phyloP scores from a whole-genome alignment of 2,888 invertebrate genomes.

The Zygaena filipendulae region DNA sequence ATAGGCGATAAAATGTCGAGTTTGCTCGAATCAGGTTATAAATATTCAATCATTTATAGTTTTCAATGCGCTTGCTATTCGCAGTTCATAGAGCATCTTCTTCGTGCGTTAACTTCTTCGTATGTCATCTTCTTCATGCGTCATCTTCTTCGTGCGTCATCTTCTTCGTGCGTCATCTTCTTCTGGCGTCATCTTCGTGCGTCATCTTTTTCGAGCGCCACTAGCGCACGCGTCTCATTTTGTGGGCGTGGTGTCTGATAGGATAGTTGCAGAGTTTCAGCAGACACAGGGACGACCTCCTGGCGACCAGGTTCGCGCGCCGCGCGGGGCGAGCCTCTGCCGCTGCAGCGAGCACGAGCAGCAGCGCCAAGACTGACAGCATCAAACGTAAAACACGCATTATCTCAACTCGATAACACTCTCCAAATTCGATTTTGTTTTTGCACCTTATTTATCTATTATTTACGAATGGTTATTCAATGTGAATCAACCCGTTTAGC shows the following conservation, averaged over 20 bases:
- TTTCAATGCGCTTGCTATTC: no score
- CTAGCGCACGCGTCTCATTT: slow-evolving; percentile 10
- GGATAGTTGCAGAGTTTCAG: slow-evolving; percentile 43
- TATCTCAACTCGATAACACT: no score
- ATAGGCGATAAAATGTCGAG: slow-evolving; percentile 30
- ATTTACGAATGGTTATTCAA: no score
- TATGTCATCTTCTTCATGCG: no score
- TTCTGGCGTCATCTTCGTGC: slow-evolving; percentile 2
- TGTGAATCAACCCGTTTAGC: no score
- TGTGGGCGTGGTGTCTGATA: slow-evolving; percentile 23
- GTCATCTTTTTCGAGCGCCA: slow-evolving; percentile 8
- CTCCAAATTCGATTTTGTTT: no score
- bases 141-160: no score
- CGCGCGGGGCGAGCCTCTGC: slow-evolving; percentile 30
- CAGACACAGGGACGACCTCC: slow-evolving; percentile 36
- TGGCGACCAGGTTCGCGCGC: slow-evolving; percentile 24
- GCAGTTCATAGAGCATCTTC: no score
- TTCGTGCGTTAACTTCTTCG: no score
- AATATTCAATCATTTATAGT: no score
- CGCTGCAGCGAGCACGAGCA: slow-evolving; percentile 23
- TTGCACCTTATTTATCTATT: no score
- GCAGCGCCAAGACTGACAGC: slow-evolving; percentile 25
- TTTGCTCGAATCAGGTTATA: no score
- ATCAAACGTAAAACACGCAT: slow-evolving; percentile 44
- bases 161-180: neutral